These are phyloP conservation scores for Diceros bicornis DNA, from an alignment of 2,797 vertebrate species.

Conservation along the genomic window DNA sequence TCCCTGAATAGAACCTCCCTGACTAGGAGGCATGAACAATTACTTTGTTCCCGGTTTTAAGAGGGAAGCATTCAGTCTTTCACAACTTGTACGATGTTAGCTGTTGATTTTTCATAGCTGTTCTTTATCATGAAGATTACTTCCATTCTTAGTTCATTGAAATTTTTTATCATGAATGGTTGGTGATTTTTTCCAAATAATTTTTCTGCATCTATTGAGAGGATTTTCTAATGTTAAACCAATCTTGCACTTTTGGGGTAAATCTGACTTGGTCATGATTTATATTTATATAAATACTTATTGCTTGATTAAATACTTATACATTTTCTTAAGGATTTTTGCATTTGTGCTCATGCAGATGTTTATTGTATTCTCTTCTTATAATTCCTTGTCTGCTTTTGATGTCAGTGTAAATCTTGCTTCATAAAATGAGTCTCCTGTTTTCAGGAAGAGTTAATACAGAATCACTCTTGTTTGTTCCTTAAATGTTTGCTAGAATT, in stretches of 20 bases:
- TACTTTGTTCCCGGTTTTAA: not conserved
- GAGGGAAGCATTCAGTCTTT: not conserved
- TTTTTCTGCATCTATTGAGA: not conserved
- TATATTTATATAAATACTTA: not conserved
- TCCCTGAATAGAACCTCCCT: not conserved
- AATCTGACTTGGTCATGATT: not conserved
- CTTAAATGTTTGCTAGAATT: not conserved
- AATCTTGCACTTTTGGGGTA: not conserved
- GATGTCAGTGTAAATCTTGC: not conserved
- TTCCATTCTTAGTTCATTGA: not conserved
- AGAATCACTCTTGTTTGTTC: not conserved
- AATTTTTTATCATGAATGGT: not conserved
- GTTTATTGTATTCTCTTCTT: not conserved
- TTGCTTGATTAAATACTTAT: not conserved
- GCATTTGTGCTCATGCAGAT: not conserved
- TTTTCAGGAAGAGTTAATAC: not conserved
- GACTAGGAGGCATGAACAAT: not conserved
- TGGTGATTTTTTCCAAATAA: not conserved
- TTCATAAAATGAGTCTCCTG: not conserved
- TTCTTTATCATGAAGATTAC: not conserved
- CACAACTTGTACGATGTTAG: not conserved
- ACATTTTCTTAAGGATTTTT: not conserved
- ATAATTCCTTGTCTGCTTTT: not conserved
- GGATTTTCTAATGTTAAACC: not conserved
- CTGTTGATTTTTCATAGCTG: not conserved